phyloP scores from a whole-genome alignment of 2,888 invertebrate genomes.

The Pollenia labialis region DNA sequence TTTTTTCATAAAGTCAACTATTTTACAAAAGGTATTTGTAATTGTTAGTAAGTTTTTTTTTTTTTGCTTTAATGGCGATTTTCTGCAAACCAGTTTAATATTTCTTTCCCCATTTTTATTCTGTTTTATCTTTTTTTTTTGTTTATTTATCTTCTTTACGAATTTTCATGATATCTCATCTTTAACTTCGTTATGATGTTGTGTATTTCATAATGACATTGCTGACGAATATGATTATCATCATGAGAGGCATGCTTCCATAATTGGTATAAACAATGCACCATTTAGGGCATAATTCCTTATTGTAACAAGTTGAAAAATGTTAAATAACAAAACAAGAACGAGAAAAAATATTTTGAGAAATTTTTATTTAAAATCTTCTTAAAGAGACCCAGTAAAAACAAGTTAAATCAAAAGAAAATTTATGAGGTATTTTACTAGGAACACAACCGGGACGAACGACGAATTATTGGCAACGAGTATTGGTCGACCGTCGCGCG shows the following conservation, averaged over 20 bases:
- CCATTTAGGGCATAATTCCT: conserved; percentile 71
- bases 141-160: conserved; percentile 29
- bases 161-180: conserved; percentile 31
- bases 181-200: neutral
- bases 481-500: too few species aligned
- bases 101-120: conserved; percentile 6
- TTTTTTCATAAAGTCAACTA: conserved; percentile 35
- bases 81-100: conserved; percentile 59
- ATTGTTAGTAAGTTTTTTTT: conserved; percentile 7
- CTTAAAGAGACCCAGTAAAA: neutral
- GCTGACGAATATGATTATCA: neutral
- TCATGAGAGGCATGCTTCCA: conserved; percentile 54
- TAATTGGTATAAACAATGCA: conserved; percentile 71
- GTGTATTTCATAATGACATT: neutral
- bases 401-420: neutral
- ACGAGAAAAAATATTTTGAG: conserved; percentile 45
- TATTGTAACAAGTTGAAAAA: conserved; percentile 62
- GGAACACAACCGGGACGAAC: too few species aligned
- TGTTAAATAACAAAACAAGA: conserved; percentile 31
- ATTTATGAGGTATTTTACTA: too few species aligned
- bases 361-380: conserved; percentile 16
- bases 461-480: too few species aligned
- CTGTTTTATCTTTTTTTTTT: conserved; percentile 14
- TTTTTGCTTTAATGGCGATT: conserved; percentile 57
- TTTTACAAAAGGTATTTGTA: conserved; percentile 25